These are phyloP conservation scores for Rhyacophila evoluta DNA, from an alignment of 2,888 invertebrate genomes.

Conservation along the genomic window DNA sequence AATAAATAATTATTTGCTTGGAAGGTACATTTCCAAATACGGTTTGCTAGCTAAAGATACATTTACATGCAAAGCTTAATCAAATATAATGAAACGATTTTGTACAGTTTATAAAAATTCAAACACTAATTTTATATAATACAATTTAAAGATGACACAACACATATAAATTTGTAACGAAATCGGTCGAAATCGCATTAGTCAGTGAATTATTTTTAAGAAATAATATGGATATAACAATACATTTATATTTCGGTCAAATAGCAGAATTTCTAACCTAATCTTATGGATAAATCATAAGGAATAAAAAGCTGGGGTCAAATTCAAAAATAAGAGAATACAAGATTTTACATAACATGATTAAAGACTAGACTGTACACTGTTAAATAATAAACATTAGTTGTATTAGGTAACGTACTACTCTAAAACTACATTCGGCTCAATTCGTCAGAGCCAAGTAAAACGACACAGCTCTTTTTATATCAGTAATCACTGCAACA, in stretches of 20 bases:
- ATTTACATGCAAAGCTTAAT: conserved; percentile 49
- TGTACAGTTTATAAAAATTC: conserved; percentile 44
- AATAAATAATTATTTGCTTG: conserved; percentile 51
- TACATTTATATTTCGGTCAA: conserved; percentile 36
- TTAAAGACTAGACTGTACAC: conserved; percentile 73
- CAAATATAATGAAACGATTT: conserved; percentile 33
- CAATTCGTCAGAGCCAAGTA: conserved; percentile 30
- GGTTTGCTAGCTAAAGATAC: conserved; percentile 39
- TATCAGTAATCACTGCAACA: conserved; percentile 7
- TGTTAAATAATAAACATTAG: conserved; percentile 64
- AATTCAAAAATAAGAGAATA: conserved; percentile 33
- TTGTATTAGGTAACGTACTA: conserved; percentile 48
- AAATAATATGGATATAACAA: conserved; percentile 20
- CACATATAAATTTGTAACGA: conserved; percentile 30
- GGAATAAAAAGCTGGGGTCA: conserved; percentile 42
- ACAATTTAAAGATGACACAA: conserved; percentile 37
- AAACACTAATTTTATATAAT: conserved; percentile 18
- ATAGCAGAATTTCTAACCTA: conserved; percentile 31
- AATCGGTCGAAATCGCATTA: not conserved
- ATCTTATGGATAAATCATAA: conserved; percentile 23
- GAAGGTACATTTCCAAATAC: conserved; percentile 35
- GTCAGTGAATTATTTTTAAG: not conserved
- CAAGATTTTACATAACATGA: conserved; percentile 33
- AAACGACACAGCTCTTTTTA: conserved; percentile 39
- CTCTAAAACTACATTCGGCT: conserved; percentile 26